Base-by-base conservation (phyloP, 1,140 invertebrate species). In the Eurosta solidaginis region DNA sequence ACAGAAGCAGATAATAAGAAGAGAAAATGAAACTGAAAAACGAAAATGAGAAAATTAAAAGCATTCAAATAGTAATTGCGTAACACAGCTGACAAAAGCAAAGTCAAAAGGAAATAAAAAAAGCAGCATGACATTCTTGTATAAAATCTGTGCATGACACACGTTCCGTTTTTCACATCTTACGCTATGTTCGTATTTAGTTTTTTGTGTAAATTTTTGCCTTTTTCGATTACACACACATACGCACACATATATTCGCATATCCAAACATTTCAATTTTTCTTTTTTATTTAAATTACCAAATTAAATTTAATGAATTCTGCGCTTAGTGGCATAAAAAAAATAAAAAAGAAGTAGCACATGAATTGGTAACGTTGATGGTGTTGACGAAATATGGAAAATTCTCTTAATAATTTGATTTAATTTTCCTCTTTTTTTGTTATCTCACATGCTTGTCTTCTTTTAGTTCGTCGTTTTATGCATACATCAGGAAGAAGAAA, bases 331-430 rank as follows among this genome's bases (percentile, higher is more conserved):
- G 2, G 14, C 1, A 29, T 7, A 17, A 17, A 49, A 49, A n/a
- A 5, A 1, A 17, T n/a, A 49, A 17, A 49, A 17, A 17, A 3
- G 27, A 27, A 17, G 52, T 29, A 20, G 27, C 2, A 14, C 17
- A 12, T 17, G 54, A 17, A 63, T 63, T n/a, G 50, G 10, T 29
- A 63, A 63, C 36, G 27, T 36, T 29, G 14, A 7, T 63, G 29
- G 36, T 33, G n/a, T 33, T 33, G 54, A 63, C 36, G 54, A 63
- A 63, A 33, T 14, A 36, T 63, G 29, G n/a, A 59, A 63, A 63
- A 63, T 63, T 63, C 54, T 63, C 36, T 9, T 29, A 33, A 63
- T 63, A 63, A 63, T 63, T 63, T 63, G 54, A 63, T 63, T 63
- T 63, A 29, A 22, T 63, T 63, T 33, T 63, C 29, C 54, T 33